These are phyloP conservation scores for Syrmaticus mikado DNA, from an alignment of 2,113 vertebrate genomes.

Conservation along the genomic window DNA sequence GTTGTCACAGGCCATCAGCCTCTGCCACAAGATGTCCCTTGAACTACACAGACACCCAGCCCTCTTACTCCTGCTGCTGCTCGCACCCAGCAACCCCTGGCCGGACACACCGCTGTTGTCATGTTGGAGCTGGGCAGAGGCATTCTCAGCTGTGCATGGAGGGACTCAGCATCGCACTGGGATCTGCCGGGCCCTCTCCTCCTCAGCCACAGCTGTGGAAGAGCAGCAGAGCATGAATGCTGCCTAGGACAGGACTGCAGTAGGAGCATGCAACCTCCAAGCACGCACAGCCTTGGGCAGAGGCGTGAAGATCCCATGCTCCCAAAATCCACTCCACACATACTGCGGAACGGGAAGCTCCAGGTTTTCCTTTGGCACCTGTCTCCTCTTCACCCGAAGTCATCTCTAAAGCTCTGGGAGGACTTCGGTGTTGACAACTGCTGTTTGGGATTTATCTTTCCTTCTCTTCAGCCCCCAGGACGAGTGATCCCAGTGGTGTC, in stretches of 20 bases:
- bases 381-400: not conserved
- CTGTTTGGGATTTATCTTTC: not conserved
- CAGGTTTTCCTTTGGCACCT: not conserved
- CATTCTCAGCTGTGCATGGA: not conserved
- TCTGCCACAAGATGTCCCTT: not conserved
- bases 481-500: not conserved
- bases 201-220: not conserved
- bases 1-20: not conserved
- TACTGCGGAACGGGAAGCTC: not conserved
- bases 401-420: not conserved
- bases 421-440: not conserved
- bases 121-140: not conserved
- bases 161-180: not conserved
- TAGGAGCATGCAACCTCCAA: not conserved
- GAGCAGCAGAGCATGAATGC: not conserved
- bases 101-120: not conserved
- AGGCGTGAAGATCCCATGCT: not conserved
- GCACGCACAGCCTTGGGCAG: not conserved
- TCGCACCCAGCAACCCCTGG: not conserved
- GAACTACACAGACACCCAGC: not conserved
- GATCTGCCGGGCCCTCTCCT: not conserved
- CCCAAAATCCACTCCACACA: not conserved
- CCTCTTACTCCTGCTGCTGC: not conserved
- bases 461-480: not conserved
- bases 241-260: not conserved